Conservation (phyloP, 2,888 invertebrate genomes). For the Notodonta ziczac region DNA sequence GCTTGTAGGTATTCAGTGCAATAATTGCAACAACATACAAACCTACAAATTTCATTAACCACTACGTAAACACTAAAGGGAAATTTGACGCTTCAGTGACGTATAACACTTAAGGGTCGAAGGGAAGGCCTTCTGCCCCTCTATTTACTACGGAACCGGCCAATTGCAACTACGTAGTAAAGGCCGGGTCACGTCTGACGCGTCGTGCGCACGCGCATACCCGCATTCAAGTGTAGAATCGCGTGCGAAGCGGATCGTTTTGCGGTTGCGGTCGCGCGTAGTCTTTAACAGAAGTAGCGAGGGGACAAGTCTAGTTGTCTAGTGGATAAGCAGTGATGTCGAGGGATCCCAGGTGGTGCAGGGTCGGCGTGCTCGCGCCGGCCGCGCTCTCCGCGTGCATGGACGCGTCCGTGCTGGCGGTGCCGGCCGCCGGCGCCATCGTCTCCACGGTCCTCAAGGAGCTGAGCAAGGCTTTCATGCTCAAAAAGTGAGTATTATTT, state of each 20-base stretch:
- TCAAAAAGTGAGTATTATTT: constrained; percentile 70
- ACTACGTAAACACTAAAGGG: not conserved
- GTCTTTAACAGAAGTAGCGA: constrained; percentile 22
- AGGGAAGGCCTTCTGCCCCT: constrained; percentile 3
- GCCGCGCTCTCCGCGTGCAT: constrained; percentile 77
- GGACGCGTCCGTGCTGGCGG: constrained; percentile 78
- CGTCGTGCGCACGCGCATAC: constrained; percentile 18
- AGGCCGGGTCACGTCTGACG: constrained; percentile 19
- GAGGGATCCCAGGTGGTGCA: constrained; percentile 63
- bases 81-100: constrained; percentile 2
- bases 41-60: not conserved
- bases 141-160: constrained; percentile 1
- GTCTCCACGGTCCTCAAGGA: constrained; percentile 78
- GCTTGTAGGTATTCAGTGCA: not conserved
- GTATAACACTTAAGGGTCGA: constrained; percentile 3
- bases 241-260: constrained; percentile 80
- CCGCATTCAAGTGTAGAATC: constrained; percentile 62
- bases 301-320: constrained; percentile 28
- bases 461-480: constrained; percentile 79
- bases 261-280: constrained; percentile 74
- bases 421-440: constrained; percentile 78
- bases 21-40: not conserved
- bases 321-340: constrained; percentile 61
- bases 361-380: constrained; percentile 76
- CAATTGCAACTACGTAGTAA: constrained; percentile 15